Base-by-base conservation (phyloP, 2,888 invertebrate genomes). In the Agrochola macilenta region DNA sequence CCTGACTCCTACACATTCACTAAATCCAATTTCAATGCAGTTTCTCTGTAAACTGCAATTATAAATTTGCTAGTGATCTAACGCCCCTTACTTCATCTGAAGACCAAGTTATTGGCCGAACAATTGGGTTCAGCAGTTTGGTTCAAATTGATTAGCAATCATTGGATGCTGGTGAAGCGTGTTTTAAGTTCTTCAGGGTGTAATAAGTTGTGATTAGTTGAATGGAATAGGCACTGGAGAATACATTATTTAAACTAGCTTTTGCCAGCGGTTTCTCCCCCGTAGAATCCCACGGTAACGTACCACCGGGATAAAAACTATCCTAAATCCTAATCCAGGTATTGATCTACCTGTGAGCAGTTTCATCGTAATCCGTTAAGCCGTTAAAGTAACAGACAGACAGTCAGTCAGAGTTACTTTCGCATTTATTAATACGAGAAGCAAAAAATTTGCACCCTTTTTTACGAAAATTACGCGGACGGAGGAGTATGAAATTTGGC, bases 91-190 rank as follows among this genome's bases (percentile, higher is more conserved):
- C 58, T 77, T 12, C 17, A 23, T 39, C 65, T 65, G 17, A 78
- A 61, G 49, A 49, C 5, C 17, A 57, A 70, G 49, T 70, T 57
- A 39, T 14, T 70, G 30, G 52, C 12, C 65, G 43, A 83, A 70
- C 14, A 39, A 26, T 78, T 23, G 23, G 1, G 1, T 14, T 83
- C 69, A 54, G 78, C 78, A 78, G 54, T 69, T 78, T 49, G n/a
- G 69, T 11, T 8, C 14, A n/a, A 69, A 82, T 64, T 63, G 63
- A 68, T 82, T 63, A 76, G 66, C 61, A 74, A 26, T 60, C 26
- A 74, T 39, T 26, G 54, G 46, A 11, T 60, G 52, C 23, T 74
- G 39, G 54, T 9, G 11, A 35, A 69, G 57, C 43, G 30, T 49
- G 12, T 68, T 66, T 58, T 63, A n/a, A 57, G n/a, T n/a, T n/a